These are phyloP conservation scores for Carcharodon carcharias DNA, from an alignment of 2,797 vertebrate genomes.

Conservation along the genomic window DNA sequence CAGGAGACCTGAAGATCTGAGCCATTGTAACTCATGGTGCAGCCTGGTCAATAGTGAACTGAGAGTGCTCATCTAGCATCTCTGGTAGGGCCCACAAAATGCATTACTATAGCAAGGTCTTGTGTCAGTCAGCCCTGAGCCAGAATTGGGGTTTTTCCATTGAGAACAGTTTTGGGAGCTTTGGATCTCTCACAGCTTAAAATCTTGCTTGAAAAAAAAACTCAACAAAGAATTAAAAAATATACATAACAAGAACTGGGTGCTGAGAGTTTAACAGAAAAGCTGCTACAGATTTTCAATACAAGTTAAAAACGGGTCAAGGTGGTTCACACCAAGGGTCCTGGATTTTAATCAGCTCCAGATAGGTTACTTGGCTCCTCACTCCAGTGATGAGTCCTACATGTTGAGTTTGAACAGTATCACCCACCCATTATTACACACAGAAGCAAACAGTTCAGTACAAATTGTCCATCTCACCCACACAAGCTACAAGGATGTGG, in stretches of 20 bases:
- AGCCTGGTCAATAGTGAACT: neutral
- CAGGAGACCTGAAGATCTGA: too few relatives aligned
- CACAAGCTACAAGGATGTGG: neutral
- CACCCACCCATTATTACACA: neutral
- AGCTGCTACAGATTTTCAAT: too few relatives aligned
- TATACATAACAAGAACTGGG: too few relatives aligned
- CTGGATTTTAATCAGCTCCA: neutral
- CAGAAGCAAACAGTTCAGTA: neutral
- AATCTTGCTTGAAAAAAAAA: too few relatives aligned
- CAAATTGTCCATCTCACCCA: too few relatives aligned
- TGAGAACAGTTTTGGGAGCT: neutral
- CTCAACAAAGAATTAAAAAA: too few relatives aligned
- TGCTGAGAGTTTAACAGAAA: too few relatives aligned
- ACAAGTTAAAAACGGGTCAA: too few relatives aligned
- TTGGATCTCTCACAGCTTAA: too few relatives aligned
- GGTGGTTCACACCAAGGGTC: neutral
- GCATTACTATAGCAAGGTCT: neutral
- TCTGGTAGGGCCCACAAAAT: neutral
- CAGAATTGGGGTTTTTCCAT: neutral
- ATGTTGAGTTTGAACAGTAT: neutral
- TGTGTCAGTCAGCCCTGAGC: neutral
- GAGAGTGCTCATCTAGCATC: neutral
- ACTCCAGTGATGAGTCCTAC: neutral
- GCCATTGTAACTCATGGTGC: neutral
- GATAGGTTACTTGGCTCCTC: neutral